These are phyloP conservation scores for Glaucopsyche alexis DNA, from an alignment of 2,888 invertebrate species.

Conservation along the genomic window DNA sequence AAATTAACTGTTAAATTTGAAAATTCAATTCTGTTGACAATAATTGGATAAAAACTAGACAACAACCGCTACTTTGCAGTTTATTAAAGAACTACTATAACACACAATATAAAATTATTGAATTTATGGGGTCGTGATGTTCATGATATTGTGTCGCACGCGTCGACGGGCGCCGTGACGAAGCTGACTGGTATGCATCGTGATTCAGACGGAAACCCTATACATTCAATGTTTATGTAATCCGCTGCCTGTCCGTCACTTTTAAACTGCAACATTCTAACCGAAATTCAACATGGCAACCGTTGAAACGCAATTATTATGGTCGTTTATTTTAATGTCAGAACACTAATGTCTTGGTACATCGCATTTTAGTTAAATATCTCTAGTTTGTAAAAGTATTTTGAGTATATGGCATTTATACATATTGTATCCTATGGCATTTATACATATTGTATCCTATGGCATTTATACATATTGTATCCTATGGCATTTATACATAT, in stretches of 20 bases:
- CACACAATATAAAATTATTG: conserved; percentile 49
- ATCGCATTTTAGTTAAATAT: neutral
- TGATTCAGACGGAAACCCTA: conserved; percentile 78
- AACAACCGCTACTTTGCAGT: neutral
- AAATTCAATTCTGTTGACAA: neutral
- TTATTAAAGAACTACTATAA: neutral
- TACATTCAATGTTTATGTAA: conserved; percentile 71
- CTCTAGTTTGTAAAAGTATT: neutral
- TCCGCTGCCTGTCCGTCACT: conserved; percentile 65
- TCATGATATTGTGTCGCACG: conserved; percentile 67
- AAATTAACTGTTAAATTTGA: neutral
- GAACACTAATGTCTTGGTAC: conserved; percentile 38
- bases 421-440: too few species aligned
- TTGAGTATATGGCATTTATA: neutral
- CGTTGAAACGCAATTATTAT: conserved; percentile 47
- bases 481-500: neutral
- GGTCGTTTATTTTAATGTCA: conserved; percentile 51
- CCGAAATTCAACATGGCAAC: conserved; percentile 31
- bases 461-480: too few species aligned
- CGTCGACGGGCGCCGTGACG: conserved; percentile 65
- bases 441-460: too few species aligned
- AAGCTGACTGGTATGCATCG: conserved; percentile 73
- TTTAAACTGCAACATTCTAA: conserved; percentile 57
- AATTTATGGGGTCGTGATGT: conserved; percentile 61
- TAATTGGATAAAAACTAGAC: neutral